Evolutionary conservation across 2,113 vertebrate species (phyloP), one percentile per base, ranked within the genome.

Genomic region (Melanerpes aurifrons): DNA sequence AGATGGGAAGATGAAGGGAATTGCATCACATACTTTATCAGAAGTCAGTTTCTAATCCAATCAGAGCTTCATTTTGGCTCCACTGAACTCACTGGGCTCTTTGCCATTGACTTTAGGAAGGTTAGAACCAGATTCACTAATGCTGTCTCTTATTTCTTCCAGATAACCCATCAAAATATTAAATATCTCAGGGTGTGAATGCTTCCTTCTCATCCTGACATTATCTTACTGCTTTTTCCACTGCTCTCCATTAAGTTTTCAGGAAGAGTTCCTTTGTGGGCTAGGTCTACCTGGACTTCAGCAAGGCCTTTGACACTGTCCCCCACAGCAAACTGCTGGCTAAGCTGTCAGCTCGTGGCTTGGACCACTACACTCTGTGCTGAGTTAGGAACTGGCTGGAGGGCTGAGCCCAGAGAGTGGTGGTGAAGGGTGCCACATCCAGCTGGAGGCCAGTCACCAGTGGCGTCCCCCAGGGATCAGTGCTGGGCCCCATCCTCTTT

Each of bases 131-230:
- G 45, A 79, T 11, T 86, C n/a, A 87, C 73, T 76, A 31, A 68
- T 5, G 3, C 29, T 86, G 29, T 35, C 94, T 82, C 77, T 84
- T 88, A 78, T 87, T 96, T 92, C 58, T 95, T 92, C 92, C 95
- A 95, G 78, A 96, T 72, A 96, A 69, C 26, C 54, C 88, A 95
- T 96, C 94, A 95, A 90, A 90, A 89, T 94, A 95, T 89, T 92
- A 92, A 78, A 86, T 94, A 93, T 87, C 29, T 86, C 66, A 59
- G 54, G 4, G 14, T 72, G 76, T 72, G 76, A 83, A 77, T 2
- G 7, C 15, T 90, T 91, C 24, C 24, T 77, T 80, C 28, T 87
- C 0, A 0, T 82, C 59, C 67, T 78, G 67, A 19, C 78, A 75
- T 10, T 71, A 12, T 35, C 21, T 78, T 86, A 81, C 26, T 83